Evolutionary conservation across 1,140 invertebrate species (phyloP).

Genomic region (Drosophila sulfurigaster): DNA sequence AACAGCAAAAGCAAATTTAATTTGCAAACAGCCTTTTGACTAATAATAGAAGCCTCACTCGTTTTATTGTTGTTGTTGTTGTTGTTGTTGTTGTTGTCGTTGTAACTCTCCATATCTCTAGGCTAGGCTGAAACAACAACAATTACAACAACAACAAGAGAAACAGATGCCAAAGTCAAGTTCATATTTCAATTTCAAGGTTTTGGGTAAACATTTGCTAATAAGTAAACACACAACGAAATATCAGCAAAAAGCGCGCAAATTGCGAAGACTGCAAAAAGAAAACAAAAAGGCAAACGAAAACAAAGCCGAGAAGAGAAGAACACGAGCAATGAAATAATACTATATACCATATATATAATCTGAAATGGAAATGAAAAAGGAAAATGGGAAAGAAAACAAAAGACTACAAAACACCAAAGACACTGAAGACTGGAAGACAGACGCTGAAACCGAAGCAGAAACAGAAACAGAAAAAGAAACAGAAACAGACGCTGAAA

Average conservation of each 20-base stretch:
- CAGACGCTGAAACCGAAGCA: slow-evolving; percentile 17
- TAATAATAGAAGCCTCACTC: slow-evolving; percentile 24
- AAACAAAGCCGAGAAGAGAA: slow-evolving; percentile 27
- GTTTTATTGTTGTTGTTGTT: slow-evolving; percentile 26
- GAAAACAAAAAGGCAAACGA: slow-evolving; percentile 41
- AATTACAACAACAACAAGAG: slow-evolving; percentile 33
- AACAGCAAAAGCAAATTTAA: slow-evolving; percentile 39
- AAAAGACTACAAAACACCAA: slow-evolving; percentile 13
- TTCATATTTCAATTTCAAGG: slow-evolving; percentile 81
- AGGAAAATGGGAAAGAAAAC: slow-evolving; percentile 17
- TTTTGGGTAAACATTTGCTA: slow-evolving; percentile 72
- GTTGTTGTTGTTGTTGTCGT: slow-evolving; percentile 50
- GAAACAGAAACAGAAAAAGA: slow-evolving; percentile 6
- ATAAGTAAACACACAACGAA: slow-evolving; percentile 58
- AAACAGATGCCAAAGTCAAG: slow-evolving; percentile 73
- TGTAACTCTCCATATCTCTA: slow-evolving; percentile 69
- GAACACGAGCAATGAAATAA: slow-evolving; percentile 13
- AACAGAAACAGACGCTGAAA: slow-evolving; percentile 1
- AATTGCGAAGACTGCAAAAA: slow-evolving; percentile 33
- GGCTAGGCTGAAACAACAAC: slow-evolving; percentile 46
- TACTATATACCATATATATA: slow-evolving; percentile 9
- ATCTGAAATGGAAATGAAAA: slow-evolving; percentile 33
- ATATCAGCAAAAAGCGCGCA: slow-evolving; percentile 21
- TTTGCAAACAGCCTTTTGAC: slow-evolving; percentile 55
- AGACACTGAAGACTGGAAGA: slow-evolving; percentile 16